Evolutionary conservation across 1,140 invertebrate species (phyloP), one percentile per base, ranked within the genome.

Genomic region (Rhysida immarginata): DNA sequence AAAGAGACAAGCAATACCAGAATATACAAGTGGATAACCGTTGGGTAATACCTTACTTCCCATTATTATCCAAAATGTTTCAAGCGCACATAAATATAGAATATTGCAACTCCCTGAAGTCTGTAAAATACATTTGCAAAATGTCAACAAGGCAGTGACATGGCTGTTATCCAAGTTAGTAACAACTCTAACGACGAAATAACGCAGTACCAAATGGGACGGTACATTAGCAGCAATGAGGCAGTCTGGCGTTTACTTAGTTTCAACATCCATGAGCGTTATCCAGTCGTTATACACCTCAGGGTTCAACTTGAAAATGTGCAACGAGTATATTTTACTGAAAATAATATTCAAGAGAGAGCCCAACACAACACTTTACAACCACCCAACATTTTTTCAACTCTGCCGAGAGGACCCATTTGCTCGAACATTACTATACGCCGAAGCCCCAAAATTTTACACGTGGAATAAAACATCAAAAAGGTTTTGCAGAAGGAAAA

Each of bases 21-120:
- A 11, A 41, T 41, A 26, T 61, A 27, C 45, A 60, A 24, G 62
- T 75, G 26, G 70, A 75, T 62, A 77, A 76, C 59, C 52, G 65
- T 41, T 77, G 70, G 71, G 62, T 78, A 51, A 74, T 77, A 26
- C 75, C 73, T 48, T 78, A 78, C 66, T 74, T 67, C 58, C 70
- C 72, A 23, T 55, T 75, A 2, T 65, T 78, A 13, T 68, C 60
- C 1, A 69, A 71, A 63, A 73, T 62, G 49, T 78, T 68, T 58
- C 66, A 77, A 54, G 61, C 46, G 21, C 65, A 66, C 53, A 64
- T 67, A 20, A 67, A 66, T 50, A 64, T 67, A 13, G 61, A 67
- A 55, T 54, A 55, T 35, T 65, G 59, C 41, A 59, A 64, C 25
- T 64, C 64, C 0, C 54, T 66, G 2, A 66, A 63, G 59, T 51